These are phyloP conservation scores for Enteromius unitaeniatus DNA, from an alignment of 2,797 vertebrate genomes.

Conservation along the genomic window DNA sequence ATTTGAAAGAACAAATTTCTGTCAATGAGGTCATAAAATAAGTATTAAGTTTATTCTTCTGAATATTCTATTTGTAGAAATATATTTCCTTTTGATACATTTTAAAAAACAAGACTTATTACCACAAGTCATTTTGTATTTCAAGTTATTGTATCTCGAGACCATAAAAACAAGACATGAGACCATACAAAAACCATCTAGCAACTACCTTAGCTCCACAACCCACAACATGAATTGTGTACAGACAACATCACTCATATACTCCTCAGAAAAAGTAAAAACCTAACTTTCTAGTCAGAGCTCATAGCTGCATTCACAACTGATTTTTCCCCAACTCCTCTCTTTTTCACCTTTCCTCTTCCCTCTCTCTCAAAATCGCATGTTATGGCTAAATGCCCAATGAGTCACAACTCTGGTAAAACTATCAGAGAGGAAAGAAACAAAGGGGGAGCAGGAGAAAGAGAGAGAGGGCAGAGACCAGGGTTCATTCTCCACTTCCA, in stretches of 20 bases:
- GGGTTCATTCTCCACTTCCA: slow-evolving; percentile 65
- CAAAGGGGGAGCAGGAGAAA: slow-evolving; percentile 44
- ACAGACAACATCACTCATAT: background rate
- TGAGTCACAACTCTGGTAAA: slow-evolving; percentile 85
- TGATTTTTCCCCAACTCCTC: slow-evolving; percentile 55
- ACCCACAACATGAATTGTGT: background rate
- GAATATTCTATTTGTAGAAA: background rate
- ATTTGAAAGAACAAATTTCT: background rate
- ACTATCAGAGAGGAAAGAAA: slow-evolving; percentile 75
- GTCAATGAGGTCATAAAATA: background rate
- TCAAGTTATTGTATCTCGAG: no score
- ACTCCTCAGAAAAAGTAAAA: background rate
- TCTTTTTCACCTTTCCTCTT: slow-evolving; percentile 62
- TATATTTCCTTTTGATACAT: background rate
- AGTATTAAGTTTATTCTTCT: background rate
- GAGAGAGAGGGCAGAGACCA: slow-evolving; percentile 71
- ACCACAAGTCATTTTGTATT: no score
- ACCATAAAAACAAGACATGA: background rate
- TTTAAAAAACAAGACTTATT: background rate
- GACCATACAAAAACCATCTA: background rate
- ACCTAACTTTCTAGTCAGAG: background rate
- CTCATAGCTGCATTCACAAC: background rate
- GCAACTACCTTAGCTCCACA: background rate
- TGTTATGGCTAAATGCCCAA: slow-evolving; percentile 78
- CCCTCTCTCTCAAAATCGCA: slow-evolving; percentile 77